A percentile compares a stretch with the other conserved stretches of the same genome.
Conservation (phyloP, 2,797 vertebrate genomes). For the Muraenolepis orangiensis region DNA sequence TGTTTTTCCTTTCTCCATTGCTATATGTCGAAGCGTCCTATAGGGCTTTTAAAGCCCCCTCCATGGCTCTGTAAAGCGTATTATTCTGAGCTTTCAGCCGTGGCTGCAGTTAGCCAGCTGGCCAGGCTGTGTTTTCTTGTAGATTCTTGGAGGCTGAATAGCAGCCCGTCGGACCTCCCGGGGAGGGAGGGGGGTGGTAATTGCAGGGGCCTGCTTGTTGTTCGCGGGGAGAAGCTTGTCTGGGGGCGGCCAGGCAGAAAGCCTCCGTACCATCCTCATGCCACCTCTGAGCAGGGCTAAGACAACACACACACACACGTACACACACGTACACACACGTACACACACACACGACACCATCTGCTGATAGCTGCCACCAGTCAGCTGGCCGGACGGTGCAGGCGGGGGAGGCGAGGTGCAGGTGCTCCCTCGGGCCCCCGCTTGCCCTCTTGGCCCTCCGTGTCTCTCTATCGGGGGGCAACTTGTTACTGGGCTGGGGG, state of each 20-base stretch:
- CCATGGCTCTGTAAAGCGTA: conserved; percentile 51
- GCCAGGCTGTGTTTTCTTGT: conserved; percentile 93
- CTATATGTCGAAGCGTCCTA: conserved; percentile 42
- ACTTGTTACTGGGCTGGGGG: conserved; percentile 72
- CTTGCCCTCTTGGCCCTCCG: conserved; percentile 63
- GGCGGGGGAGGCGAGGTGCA: conserved; percentile 58
- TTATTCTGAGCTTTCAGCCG: conserved; percentile 64
- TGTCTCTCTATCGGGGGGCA: conserved; percentile 41
- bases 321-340: neutral
- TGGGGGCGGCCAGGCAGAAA: conserved; percentile 95
- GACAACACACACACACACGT: conserved; percentile 63
- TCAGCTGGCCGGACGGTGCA: conserved; percentile 83
- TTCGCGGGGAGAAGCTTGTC: conserved; percentile 84
- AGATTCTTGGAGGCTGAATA: conserved; percentile 85
- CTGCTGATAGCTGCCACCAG: conserved; percentile 84
- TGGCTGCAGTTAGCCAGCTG: conserved; percentile 92
- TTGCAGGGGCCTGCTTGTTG: conserved; percentile 89
- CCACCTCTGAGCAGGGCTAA: conserved; percentile 87
- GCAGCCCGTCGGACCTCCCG: conserved; percentile 89
- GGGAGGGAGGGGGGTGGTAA: conserved; percentile 88
- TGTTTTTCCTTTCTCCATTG: conserved; percentile 26
- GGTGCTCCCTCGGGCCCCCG: conserved; percentile 85
- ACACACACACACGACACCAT: conserved; percentile 78
- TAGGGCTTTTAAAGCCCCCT: conserved; percentile 29
- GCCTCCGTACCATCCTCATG: conserved; percentile 96